A percentile compares a stretch with the other conserved stretches of the same genome.
Evolutionary conservation across 2,113 vertebrate genomes (phyloP).

Genomic region (Gallinago media): DNA sequence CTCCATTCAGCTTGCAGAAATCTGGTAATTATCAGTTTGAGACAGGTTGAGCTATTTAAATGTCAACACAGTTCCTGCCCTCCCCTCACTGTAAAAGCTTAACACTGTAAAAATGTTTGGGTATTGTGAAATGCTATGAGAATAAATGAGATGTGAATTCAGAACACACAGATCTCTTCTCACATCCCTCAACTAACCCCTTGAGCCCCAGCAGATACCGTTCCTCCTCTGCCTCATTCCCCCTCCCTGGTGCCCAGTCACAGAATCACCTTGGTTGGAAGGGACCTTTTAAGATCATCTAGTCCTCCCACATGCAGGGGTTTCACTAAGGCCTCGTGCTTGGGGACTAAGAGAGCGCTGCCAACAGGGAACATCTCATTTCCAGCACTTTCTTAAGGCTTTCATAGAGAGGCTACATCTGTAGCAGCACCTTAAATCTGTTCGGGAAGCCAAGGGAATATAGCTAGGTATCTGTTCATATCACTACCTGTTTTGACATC

Average conservation of each 20-base stretch:
- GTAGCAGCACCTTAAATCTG: background rate
- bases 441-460: background rate
- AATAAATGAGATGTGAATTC: background rate
- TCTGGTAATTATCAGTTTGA: background rate
- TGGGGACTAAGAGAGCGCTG: background rate
- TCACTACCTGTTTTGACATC: background rate
- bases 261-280: no score
- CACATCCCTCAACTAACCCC: background rate
- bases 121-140: background rate
- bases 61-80: background rate
- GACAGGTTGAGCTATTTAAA: background rate
- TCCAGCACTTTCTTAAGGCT: background rate
- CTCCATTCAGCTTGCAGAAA: background rate
- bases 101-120: background rate
- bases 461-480: background rate
- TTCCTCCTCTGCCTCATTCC: rapidly evolving
- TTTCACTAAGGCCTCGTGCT: background rate
- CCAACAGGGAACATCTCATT: background rate
- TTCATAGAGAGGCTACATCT: background rate
- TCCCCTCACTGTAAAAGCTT: background rate
- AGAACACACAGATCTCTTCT: background rate
- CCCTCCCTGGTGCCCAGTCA: background rate
- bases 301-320: background rate
- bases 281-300: no score
- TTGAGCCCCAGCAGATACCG: background rate